Percentiles rank a stretch among this genome's conserved stretches.
Conservation (phyloP, 1,140 invertebrate genomes). For the Periplaneta americana region DNA sequence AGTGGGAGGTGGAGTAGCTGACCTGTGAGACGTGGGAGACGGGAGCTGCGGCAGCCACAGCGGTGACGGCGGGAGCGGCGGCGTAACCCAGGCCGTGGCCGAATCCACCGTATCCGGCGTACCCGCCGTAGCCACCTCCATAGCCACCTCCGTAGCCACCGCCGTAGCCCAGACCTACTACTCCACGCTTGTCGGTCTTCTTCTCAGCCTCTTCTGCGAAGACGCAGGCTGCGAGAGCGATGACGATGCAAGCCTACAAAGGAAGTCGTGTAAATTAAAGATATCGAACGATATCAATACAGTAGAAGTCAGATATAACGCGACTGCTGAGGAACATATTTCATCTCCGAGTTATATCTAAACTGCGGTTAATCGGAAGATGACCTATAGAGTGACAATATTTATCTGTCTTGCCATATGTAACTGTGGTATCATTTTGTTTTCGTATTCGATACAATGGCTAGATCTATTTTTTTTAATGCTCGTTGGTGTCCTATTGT, state of each 20-base stretch:
- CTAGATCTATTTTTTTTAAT: too few relatives aligned
- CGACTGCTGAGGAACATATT: too few relatives aligned
- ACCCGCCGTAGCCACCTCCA: constrained; percentile 7
- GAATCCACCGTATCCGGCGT: constrained; percentile 12
- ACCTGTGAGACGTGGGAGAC: background rate
- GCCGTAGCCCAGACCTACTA: constrained; percentile 9
- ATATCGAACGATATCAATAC: too few relatives aligned
- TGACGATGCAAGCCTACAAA: constrained; percentile 7
- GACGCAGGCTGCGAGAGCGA: constrained; percentile 7
- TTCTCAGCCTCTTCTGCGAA: constrained; percentile 12
- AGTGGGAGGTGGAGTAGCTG: background rate
- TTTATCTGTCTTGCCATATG: too few relatives aligned
- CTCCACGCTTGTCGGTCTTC: constrained; percentile 11
- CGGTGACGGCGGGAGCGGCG: background rate
- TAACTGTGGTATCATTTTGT: too few relatives aligned
- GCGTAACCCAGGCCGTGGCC: background rate
- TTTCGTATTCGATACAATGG: too few relatives aligned
- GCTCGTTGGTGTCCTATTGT: too few relatives aligned
- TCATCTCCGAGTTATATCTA: too few relatives aligned
- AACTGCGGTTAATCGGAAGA: too few relatives aligned
- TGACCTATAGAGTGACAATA: too few relatives aligned
- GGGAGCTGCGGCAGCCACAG: background rate
- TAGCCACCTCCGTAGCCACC: constrained; percentile 13
- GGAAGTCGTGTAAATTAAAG: background rate
- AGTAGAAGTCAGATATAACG: too few relatives aligned